Evolutionary conservation across 2,888 invertebrate genomes (phyloP), one percentile per base, ranked within the genome.

Genomic region (Itoplectis maculator): DNA sequence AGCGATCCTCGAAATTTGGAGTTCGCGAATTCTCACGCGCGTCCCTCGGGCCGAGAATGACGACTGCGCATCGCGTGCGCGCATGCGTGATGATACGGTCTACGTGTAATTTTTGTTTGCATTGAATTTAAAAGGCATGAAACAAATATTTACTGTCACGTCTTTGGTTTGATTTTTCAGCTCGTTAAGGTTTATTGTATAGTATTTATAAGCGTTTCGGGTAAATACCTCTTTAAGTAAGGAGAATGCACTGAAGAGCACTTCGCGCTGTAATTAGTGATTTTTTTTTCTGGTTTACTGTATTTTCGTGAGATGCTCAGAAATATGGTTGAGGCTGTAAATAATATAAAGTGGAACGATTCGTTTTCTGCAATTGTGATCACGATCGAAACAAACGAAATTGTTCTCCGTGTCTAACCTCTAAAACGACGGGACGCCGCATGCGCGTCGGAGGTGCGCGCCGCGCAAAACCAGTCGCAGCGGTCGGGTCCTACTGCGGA

Each of bases 381-480:
- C n/a, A 15, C 47, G 15, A 47, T 47, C 3, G 7, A 47, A 15
- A 5, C 7, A n/a, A 18, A 6, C 6, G n/a, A 5, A n/a, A 5
- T 29, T 29, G 29, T 29, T 5, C 15, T n/a, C 7, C 47, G 47
- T 15, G 15, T n/a, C 47, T 47, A 47, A 47, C 47, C 47, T 47
- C 2, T 23, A 54, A 54, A 54, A 54, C 23, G 23, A 13, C n/a
- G 54, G 23, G 54, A 13, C 23, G 13, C 15, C n/a, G 20, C 13
- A 11, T 13, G 9, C 23, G 13, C 11, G 51, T 23, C 13, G 51
- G 13, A n/a, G 35, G 4, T 35, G 42, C 42, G n/a, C 20, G 37
- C n/a, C 37, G 51, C 37, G 51, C 37, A 61, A 82, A 82, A 79
- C 75, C 72, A 68, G 79, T 72, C 72, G 72, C 70, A 35, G 54